Base-by-base conservation (phyloP, 2,888 invertebrate genomes). In the Lithodes maja region DNA sequence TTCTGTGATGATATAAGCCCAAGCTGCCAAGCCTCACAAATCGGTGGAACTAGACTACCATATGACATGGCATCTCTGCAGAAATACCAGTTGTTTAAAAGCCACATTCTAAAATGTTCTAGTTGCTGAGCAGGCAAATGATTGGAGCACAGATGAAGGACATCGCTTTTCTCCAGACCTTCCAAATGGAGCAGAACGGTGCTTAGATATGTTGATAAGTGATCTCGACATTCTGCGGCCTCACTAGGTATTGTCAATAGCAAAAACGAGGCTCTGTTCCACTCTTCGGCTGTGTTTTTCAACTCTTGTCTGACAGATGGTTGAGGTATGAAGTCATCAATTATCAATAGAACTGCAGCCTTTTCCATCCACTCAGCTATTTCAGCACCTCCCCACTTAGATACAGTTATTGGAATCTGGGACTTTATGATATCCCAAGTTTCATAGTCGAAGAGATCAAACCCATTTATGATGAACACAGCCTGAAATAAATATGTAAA, bases 331-430 rank as follows among this genome's bases (percentile, higher is more conserved):
- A 85, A 89, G 33, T 89, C 89, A 17, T 89, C 89, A 17, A 89
- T 82, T 50, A 89, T 85, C 15, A 89, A 5, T 3, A 89, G 85
- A 12, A 82, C 75, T 1, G 54, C 61, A 2, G 74, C 74, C 7
- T 50, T 50, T 17, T 81, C 89, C 82, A 89, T 75, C 85, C 85
- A 89, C n/a, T 85, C 85, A 7, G 85, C 85, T n/a, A 81, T 49
- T 2, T 61, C 49, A 3, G 68, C 5, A 0, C 81, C 54, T 1
- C 85, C 82, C 53, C 82, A 82, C 12, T 49, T 15, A 1, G 55
- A 50, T 1, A 77, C 52, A n/a, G 77, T 77, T 33, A 85, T 82
- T 5, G 53, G 33, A 33, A 89, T 15, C n/a, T 68, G 53, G 15
- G 68, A 33, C 55, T 85, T 89, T 52, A 81, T 55, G 1, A 74